Evolutionary conservation across 2,888 invertebrate genomes (phyloP).

Genomic region (Chorisops tibialis): DNA sequence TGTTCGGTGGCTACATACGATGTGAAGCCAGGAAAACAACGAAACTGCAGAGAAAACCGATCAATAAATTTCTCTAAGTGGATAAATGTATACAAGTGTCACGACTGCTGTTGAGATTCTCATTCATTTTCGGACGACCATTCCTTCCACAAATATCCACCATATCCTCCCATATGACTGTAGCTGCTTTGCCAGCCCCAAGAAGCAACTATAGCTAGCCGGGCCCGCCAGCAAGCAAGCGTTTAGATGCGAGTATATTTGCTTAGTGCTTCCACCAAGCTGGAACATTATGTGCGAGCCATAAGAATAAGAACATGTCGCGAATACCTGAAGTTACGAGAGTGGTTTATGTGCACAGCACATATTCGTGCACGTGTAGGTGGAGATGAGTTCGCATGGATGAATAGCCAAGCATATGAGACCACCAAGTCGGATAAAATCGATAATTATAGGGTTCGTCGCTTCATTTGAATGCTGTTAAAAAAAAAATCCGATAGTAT

Average conservation of each 20-base stretch:
- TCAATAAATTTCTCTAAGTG: slow-evolving; percentile 30
- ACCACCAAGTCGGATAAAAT: slow-evolving; percentile 13
- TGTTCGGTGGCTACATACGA: no score
- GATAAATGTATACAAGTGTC: slow-evolving; percentile 29
- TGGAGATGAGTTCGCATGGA: not conserved
- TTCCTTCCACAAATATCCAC: no score
- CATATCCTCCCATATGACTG: not conserved
- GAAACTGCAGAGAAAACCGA: slow-evolving; percentile 8
- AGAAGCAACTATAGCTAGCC: no score
- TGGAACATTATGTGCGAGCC: not conserved
- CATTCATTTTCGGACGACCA: not conserved
- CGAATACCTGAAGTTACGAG: not conserved
- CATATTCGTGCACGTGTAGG: not conserved
- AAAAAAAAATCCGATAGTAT: no score
- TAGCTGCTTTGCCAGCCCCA: no score
- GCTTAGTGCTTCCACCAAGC: not conserved
- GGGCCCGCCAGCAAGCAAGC: no score
- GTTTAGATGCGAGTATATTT: no score
- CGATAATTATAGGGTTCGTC: slow-evolving; percentile 13
- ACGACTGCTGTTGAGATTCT: slow-evolving; percentile 27
- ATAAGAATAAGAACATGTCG: not conserved
- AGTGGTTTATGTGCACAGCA: not conserved
- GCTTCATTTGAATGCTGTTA: slow-evolving; percentile 4
- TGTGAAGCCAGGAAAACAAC: no score
- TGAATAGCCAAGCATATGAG: not conserved